phyloP scores from a whole-genome alignment of 2,888 invertebrate genomes.

The Eutolmus rufibarbis region DNA sequence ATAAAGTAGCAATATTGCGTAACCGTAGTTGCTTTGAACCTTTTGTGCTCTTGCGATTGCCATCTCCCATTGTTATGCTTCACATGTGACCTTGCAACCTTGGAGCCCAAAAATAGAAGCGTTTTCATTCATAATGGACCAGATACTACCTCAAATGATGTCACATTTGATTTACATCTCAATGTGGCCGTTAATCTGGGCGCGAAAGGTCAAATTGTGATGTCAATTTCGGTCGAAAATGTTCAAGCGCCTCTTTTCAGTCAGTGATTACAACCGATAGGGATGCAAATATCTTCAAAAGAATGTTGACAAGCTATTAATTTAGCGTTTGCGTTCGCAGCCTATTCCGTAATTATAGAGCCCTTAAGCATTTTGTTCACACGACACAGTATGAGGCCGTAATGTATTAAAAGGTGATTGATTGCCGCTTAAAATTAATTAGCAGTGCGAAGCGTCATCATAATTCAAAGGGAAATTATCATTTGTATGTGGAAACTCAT shows the following conservation, averaged over 20 bases:
- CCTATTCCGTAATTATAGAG: background rate
- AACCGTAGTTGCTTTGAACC: background rate
- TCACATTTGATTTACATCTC: background rate
- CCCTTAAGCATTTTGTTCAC: background rate
- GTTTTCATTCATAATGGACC: background rate
- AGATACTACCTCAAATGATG: background rate
- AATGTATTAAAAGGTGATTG: background rate
- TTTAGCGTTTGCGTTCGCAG: background rate
- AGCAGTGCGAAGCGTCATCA: background rate
- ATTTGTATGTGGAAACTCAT: background rate
- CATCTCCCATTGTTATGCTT: background rate
- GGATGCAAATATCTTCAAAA: background rate
- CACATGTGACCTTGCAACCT: slow-evolving; percentile 1
- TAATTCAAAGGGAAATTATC: background rate
- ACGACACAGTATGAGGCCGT: background rate
- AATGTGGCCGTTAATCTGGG: slow-evolving; percentile 10
- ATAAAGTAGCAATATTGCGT: background rate
- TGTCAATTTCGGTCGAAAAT: background rate
- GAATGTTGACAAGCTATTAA: background rate
- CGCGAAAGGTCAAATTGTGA: background rate
- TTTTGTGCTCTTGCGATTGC: background rate
- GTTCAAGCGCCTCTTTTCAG: background rate
- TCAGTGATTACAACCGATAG: background rate
- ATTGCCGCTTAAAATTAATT: background rate
- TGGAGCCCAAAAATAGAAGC: background rate